A percentile compares a stretch with the other conserved stretches of the same genome.
Conservation (phyloP, 1,140 invertebrate genomes). For the Drosophila arawakana region DNA sequence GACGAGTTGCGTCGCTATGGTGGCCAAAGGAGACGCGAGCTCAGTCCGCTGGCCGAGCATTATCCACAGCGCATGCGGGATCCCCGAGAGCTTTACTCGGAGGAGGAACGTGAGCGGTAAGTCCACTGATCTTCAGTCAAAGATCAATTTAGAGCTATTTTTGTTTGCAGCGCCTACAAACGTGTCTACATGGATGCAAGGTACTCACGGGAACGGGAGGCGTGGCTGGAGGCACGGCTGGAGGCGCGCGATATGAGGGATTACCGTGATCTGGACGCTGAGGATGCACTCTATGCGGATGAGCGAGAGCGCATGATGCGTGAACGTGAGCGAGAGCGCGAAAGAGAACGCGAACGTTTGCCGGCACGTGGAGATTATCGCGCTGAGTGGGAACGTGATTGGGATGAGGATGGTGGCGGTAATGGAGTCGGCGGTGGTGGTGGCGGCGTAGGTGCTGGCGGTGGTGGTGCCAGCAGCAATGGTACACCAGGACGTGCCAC, state of each 20-base stretch:
- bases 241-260: slow-evolving; percentile 69
- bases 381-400: slow-evolving; percentile 76
- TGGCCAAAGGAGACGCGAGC: slow-evolving; percentile 62
- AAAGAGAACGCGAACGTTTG: slow-evolving; percentile 62
- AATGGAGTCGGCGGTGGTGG: slow-evolving; percentile 42
- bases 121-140: neutral
- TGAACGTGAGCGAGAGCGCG: slow-evolving; percentile 61
- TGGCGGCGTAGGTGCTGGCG: slow-evolving; percentile 39
- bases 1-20: slow-evolving; percentile 73
- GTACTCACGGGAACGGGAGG: slow-evolving; percentile 70
- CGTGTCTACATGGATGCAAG: slow-evolving; percentile 68
- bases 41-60: slow-evolving; percentile 67
- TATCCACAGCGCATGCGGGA: slow-evolving; percentile 64
- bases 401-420: slow-evolving; percentile 63
- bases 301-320: slow-evolving; percentile 61
- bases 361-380: slow-evolving; percentile 64
- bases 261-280: slow-evolving; percentile 71
- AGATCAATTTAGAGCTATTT: neutral
- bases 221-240: slow-evolving; percentile 69
- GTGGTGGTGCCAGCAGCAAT: slow-evolving; percentile 19
- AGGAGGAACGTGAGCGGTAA: slow-evolving; percentile 77
- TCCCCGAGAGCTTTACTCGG: slow-evolving; percentile 73
- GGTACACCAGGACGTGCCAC: slow-evolving; percentile 48
- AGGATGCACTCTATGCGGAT: slow-evolving; percentile 71
- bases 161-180: slow-evolving; percentile 62